phyloP scores from a whole-genome alignment of 2,888 invertebrate species.

The Oscheius sp. region DNA sequence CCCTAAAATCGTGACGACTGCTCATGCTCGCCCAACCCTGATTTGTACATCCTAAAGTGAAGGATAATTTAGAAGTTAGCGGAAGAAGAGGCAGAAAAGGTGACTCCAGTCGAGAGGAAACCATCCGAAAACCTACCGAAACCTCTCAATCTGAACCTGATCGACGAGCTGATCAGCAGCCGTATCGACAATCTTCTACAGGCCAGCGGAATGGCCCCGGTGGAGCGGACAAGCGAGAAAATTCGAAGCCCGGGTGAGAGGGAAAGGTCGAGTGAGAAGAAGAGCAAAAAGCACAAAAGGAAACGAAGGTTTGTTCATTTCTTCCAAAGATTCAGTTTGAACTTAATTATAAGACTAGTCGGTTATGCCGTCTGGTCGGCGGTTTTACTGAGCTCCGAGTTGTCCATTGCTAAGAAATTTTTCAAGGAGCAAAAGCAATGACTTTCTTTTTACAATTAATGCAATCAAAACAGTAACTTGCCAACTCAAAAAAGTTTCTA shows the following conservation, averaged over 20 bases:
- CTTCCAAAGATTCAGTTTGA: not conserved
- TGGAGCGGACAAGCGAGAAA: slow-evolving; percentile 1
- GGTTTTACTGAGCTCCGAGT: too few species aligned
- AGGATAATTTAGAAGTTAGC: slow-evolving; percentile 16
- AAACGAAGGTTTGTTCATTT: slow-evolving; percentile 28
- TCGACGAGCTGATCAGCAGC: slow-evolving; percentile 50
- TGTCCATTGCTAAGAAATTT: too few species aligned
- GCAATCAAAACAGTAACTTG: too few species aligned
- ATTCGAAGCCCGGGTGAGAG: slow-evolving; percentile 4
- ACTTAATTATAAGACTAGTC: too few species aligned
- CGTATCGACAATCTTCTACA: slow-evolving; percentile 38
- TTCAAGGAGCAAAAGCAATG: too few species aligned
- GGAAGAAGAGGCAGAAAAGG: not conserved
- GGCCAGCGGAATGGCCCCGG: slow-evolving; percentile 23
- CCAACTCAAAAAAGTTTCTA: too few species aligned
- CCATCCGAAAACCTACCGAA: slow-evolving; percentile 9
- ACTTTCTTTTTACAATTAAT: too few species aligned
- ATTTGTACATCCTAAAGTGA: too few species aligned
- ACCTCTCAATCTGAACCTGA: slow-evolving; percentile 34
- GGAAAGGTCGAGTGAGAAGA: slow-evolving; percentile 23
- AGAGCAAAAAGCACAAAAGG: slow-evolving; percentile 28
- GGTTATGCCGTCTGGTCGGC: too few species aligned
- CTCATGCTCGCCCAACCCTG: too few species aligned
- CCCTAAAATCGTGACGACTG: too few species aligned
- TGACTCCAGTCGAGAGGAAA: not conserved